Percentiles rank a stretch among this genome's conserved stretches.
These are phyloP conservation scores for Drosophila lowei DNA, from an alignment of 1,140 invertebrate genomes.

Conservation along the genomic window DNA sequence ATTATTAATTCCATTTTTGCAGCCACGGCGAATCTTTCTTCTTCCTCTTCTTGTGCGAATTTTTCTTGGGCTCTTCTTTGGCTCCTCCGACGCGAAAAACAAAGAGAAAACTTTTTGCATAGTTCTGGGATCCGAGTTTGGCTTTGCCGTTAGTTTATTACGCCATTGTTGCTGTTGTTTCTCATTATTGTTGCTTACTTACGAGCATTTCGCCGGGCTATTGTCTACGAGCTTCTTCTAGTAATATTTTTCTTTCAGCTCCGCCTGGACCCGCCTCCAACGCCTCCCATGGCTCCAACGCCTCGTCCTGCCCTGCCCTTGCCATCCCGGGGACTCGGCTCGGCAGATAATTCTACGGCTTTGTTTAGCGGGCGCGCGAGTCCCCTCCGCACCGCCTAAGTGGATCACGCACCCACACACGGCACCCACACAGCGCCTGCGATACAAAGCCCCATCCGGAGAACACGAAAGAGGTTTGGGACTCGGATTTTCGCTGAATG, in stretches of 20 bases:
- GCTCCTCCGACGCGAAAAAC: neutral
- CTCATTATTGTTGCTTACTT: conserved; percentile 15
- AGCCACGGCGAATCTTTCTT: conserved; percentile 25
- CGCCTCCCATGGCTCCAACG: too few species aligned
- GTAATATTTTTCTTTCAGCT: conserved; percentile 60
- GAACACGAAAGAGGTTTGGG: conserved; percentile 75
- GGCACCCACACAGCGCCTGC: conserved; percentile 10
- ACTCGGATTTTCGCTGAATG: conserved; percentile 52
- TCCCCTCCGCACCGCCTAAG: conserved; percentile 48
- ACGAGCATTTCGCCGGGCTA: conserved; percentile 29
- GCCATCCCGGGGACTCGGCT: conserved; percentile 1
- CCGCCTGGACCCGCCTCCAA: neutral
- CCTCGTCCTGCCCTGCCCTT: too few species aligned
- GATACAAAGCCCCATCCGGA: conserved; percentile 73
- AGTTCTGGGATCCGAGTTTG: conserved; percentile 51
- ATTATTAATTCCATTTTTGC: conserved; percentile 47
- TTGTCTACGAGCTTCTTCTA: conserved; percentile 53
- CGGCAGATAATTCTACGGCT: conserved; percentile 60
- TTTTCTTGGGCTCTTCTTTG: conserved; percentile 7
- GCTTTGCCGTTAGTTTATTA: conserved; percentile 70
- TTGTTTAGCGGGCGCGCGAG: conserved; percentile 62
- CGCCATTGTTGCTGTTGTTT: conserved; percentile 58
- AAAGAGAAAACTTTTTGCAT: conserved; percentile 53
- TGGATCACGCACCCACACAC: conserved; percentile 55
- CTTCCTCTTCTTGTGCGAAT: neutral